Conservation (phyloP, 2,113 vertebrate genomes). For the Mastomys natalensis region DNA sequence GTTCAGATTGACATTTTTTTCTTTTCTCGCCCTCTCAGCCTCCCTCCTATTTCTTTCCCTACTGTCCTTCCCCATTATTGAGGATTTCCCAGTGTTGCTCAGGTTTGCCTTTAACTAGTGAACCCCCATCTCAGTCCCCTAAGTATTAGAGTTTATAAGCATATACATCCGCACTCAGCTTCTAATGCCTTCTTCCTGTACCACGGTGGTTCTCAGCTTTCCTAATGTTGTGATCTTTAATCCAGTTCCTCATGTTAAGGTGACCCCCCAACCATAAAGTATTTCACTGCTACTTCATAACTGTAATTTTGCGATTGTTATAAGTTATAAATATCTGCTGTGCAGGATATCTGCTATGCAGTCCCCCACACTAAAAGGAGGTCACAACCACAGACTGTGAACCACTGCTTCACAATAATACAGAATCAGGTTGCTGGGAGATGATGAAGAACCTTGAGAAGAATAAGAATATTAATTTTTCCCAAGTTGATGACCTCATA, state of each 20-base stretch:
- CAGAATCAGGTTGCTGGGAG: neutral
- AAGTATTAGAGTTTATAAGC: no score
- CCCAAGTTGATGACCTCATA: neutral
- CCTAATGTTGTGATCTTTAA: neutral
- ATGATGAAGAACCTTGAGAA: neutral
- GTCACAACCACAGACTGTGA: neutral
- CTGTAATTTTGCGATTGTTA: neutral
- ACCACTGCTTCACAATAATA: neutral
- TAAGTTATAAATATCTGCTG: neutral
- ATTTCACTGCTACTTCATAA: neutral
- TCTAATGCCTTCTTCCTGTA: neutral
- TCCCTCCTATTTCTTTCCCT: neutral
- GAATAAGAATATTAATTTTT: slow-evolving; percentile 2
- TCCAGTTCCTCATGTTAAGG: neutral
- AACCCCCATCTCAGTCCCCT: neutral
- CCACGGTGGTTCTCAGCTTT: neutral
- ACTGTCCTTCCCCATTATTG: neutral
- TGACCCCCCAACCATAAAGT: neutral
- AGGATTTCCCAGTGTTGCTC: neutral
- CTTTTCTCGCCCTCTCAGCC: no score
- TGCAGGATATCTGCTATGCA: neutral
- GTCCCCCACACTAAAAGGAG: neutral
- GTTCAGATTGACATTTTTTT: neutral
- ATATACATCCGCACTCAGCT: neutral
- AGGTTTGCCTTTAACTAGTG: neutral